Base-by-base conservation (phyloP, 2,797 vertebrate genomes). In the Brachyrhaphis roseni region DNA sequence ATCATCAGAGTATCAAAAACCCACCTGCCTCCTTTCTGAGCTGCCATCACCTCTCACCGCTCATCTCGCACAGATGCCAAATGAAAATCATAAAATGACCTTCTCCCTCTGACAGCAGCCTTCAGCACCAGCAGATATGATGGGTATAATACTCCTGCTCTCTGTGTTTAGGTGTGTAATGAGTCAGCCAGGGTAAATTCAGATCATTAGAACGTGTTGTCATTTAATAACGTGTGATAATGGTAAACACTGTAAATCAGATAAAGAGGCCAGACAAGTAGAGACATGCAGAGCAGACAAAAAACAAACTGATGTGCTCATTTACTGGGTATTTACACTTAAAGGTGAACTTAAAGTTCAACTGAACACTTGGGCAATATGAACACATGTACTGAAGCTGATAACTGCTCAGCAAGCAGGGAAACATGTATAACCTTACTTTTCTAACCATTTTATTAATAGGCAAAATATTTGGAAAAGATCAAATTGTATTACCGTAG, bases 51-150 rank as follows among this genome's bases (percentile, higher is more conserved):
- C 83, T 83, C 80, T 76, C 80, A 49, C 55, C 16, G 12, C 39
- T 85, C 71, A 78, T 82, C 78, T 85, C 77, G 57, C 73, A 71
- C 76, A 64, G 51, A 78, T 59, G 41, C 77, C 72, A 72, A 86
- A 84, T 51, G 16, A 70, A 78, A 75, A 77, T 86, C 84, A 84
- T 84, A 84, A 88, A 91, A 87, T 88, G 84, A 92, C 90, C 88
- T 87, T 88, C 87, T 89, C 84, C 43, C 72, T 76, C 66, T 92
- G 92, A 93, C 93, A 92, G 91, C 87, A 87, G 88, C 89, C 87
- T 83, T 95, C 93, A 94, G 82, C 94, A 88, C 90, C 80, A 82
- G 88, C 86, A 89, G 91, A 94, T 91, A 92, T 82, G 82, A 90
- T n/a, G 74, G 72, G 41, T 77, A 72, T 87, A 87, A 91, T 91